Conservation (phyloP, 2,113 vertebrate genomes). For the Acanthochromis polyacanthus region DNA sequence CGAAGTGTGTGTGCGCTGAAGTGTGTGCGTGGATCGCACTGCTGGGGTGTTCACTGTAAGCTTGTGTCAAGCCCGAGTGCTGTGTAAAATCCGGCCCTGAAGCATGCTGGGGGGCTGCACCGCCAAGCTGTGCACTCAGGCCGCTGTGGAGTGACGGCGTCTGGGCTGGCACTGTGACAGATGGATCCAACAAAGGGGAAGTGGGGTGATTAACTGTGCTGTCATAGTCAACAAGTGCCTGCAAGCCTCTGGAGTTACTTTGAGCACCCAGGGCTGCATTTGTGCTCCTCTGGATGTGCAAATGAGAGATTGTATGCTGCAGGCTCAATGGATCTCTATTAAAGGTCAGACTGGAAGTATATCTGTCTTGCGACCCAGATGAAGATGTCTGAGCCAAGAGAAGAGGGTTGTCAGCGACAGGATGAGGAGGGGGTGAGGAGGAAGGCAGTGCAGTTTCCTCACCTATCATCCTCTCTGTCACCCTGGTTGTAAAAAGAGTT, state of each 20-base stretch:
- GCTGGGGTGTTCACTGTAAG: not conserved
- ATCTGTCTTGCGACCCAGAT: not conserved
- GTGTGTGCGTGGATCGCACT: not conserved
- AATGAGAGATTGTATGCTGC: not conserved
- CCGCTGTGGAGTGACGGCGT: slow-evolving; percentile 1
- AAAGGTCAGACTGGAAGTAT: not conserved
- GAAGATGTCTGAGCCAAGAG: slow-evolving; percentile 5
- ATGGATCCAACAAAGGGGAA: not conserved
- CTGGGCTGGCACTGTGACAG: not conserved
- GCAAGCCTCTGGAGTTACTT: not conserved
- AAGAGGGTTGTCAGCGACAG: not conserved
- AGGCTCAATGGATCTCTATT: not conserved
- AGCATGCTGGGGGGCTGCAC: not conserved
- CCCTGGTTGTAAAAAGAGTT: not conserved
- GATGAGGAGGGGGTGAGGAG: not conserved
- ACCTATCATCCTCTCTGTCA: not conserved
- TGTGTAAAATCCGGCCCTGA: slow-evolving; percentile 6
- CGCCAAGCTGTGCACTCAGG: not conserved
- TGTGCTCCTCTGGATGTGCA: not conserved
- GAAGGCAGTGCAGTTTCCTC: not conserved
- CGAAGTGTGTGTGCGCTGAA: not conserved
- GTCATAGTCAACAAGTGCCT: not conserved
- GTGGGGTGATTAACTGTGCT: not conserved
- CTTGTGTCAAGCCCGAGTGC: not conserved
- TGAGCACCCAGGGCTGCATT: not conserved